Percentiles rank a stretch among this genome's conserved stretches.
These are phyloP conservation scores for Trachythela sp. DNA, from an alignment of 64 coral and sea anemone species.

Conservation along the genomic window DNA sequence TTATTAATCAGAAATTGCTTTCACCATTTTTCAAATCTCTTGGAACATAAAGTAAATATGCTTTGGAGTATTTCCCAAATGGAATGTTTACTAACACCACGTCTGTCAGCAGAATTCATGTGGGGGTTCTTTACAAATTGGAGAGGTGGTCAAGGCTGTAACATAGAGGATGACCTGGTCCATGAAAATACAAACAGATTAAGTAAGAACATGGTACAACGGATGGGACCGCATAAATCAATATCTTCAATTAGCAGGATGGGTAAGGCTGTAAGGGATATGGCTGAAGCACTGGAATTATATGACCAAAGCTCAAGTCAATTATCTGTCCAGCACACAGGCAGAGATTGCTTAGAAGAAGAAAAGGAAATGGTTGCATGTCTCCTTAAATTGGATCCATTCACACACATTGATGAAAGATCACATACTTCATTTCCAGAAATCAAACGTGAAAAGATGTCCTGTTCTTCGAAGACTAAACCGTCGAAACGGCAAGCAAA, in stretches of 20 bases:
- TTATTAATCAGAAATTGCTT: slow-evolving; percentile 57
- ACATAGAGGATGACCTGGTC: slow-evolving; percentile 65
- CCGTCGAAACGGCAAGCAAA: too few species aligned
- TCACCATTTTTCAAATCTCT: slow-evolving; percentile 62
- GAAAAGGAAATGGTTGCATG: slow-evolving; percentile 57
- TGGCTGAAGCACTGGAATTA: slow-evolving; percentile 22
- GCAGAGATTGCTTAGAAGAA: slow-evolving; percentile 47
- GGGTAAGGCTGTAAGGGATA: too few species aligned
- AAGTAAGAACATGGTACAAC: slow-evolving; percentile 51
- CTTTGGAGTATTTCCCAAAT: slow-evolving; percentile 58
- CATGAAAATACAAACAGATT: slow-evolving; percentile 52
- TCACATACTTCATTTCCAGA: slow-evolving; percentile 58
- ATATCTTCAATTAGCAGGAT: slow-evolving; percentile 56
- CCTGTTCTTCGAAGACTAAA: too few species aligned
- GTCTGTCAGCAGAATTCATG: slow-evolving; percentile 59
- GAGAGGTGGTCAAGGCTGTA: slow-evolving; percentile 54
- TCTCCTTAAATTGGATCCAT: slow-evolving; percentile 57
- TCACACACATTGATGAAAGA: slow-evolving; percentile 21
- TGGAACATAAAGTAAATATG: slow-evolving; percentile 75
- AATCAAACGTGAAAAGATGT: slow-evolving; percentile 39
- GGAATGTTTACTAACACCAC: slow-evolving; percentile 64
- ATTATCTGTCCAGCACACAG: slow-evolving; percentile 49
- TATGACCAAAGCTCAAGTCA: slow-evolving; percentile 35
- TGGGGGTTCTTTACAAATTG: slow-evolving; percentile 46
- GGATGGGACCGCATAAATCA: too few species aligned